These are phyloP conservation scores for Hypocryptadius cinnamomeus DNA, from an alignment of 2,113 vertebrate genomes.

Conservation along the genomic window DNA sequence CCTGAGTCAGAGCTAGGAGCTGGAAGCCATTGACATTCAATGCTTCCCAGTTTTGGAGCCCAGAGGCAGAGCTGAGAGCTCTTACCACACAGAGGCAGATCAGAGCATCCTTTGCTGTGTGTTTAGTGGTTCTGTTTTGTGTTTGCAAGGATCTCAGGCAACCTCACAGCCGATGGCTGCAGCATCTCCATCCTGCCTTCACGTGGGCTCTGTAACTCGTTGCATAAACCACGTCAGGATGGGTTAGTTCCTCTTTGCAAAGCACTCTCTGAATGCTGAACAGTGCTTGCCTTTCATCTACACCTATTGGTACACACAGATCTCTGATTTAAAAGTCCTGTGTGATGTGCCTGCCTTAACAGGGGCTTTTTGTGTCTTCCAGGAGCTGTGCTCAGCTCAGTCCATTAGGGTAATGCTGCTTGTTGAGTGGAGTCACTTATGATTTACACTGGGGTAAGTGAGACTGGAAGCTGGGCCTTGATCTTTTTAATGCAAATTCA, in stretches of 20 bases:
- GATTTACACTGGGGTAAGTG: neutral
- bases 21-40: neutral
- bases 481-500: constrained; percentile 28
- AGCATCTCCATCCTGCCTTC: neutral
- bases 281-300: neutral
- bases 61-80: neutral
- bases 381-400: neutral
- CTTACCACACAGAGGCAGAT: neutral
- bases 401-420: neutral
- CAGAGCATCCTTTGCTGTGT: neutral
- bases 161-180: neutral
- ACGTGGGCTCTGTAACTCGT: neutral
- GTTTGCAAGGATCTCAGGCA: neutral
- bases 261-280: neutral
- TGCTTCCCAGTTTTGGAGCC: neutral
- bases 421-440: neutral
- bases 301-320: neutral
- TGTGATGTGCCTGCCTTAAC: neutral
- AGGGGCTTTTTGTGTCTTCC: neutral
- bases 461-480: neutral
- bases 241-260: neutral
- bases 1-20: neutral
- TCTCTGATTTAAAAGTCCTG: neutral
- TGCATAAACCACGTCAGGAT: neutral
- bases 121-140: neutral